Percentiles rank a stretch among this genome's conserved stretches.
Evolutionary conservation across 2,113 vertebrate species (phyloP).

Genomic region (Nematolebias whitei): DNA sequence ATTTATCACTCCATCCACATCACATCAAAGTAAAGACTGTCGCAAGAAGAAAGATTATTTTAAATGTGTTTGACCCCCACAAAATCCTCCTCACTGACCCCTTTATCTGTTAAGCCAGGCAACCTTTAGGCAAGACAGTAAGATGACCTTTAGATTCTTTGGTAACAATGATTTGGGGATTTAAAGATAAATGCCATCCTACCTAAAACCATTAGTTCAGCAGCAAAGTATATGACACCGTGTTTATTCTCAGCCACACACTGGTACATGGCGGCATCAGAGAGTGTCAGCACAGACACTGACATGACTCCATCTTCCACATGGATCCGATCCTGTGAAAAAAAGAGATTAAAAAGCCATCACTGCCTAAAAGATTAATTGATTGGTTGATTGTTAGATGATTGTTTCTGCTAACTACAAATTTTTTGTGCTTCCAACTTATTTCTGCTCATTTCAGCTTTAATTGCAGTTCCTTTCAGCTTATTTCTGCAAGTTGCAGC

Average conservation of each 20-base stretch:
- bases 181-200: conserved; percentile 77
- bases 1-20: conserved; percentile 14
- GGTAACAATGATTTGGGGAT: conserved; percentile 62
- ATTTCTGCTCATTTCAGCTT: too few relatives aligned
- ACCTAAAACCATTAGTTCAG: conserved; percentile 92
- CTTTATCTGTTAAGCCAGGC: conserved; percentile 69
- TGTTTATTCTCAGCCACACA: conserved; percentile 95
- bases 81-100: conserved; percentile 59
- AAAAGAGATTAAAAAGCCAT: conserved; percentile 71
- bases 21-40: conserved; percentile 27
- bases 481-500: too few relatives aligned
- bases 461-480: too few relatives aligned
- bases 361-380: conserved; percentile 44
- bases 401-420: too few relatives aligned
- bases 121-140: conserved; percentile 75
- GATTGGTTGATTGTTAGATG: too few relatives aligned
- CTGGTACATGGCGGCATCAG: conserved; percentile 93
- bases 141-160: conserved; percentile 72
- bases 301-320: conserved; percentile 89
- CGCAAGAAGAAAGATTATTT: conserved; percentile 25
- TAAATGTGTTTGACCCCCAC: conserved; percentile 63
- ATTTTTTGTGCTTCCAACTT: too few relatives aligned
- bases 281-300: conserved; percentile 85
- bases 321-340: conserved; percentile 88
- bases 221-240: conserved; percentile 88